A percentile compares a stretch with the other conserved stretches of the same genome.
phyloP scores from a whole-genome alignment of 1,140 invertebrate genomes.

The Monomorium pharaonis region DNA sequence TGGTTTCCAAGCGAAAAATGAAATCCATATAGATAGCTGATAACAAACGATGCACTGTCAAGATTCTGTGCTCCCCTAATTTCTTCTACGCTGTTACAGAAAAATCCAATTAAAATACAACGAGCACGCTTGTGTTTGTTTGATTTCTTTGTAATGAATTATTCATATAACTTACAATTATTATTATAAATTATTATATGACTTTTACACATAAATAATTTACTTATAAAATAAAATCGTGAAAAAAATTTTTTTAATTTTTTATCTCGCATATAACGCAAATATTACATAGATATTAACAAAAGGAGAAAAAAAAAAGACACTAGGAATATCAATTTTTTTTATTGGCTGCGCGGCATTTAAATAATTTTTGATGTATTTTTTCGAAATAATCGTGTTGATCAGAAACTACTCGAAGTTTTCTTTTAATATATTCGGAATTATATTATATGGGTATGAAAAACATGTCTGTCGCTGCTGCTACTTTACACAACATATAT shows the following conservation, averaged over 20 bases:
- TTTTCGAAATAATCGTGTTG: background rate
- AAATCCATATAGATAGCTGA: constrained; percentile 16
- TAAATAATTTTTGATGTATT: background rate
- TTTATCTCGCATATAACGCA: background rate
- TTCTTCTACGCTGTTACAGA: background rate
- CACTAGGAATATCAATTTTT: background rate
- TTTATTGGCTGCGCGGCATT: background rate
- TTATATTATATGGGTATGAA: background rate
- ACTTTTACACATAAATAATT: background rate
- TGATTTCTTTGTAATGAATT: background rate
- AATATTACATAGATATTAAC: background rate
- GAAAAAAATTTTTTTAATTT: background rate
- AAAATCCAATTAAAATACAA: background rate
- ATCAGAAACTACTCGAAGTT: background rate
- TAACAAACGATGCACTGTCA: background rate
- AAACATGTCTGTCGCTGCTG: background rate
- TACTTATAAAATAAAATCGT: background rate
- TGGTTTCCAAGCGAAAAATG: background rate
- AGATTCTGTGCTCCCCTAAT: background rate
- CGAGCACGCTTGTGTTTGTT: background rate
- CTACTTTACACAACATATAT: background rate
- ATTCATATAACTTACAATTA: constrained; percentile 24
- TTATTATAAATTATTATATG: background rate
- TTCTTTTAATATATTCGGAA: background rate
- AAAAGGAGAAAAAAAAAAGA: background rate